Evolutionary conservation across 2,888 invertebrate species (phyloP).

Genomic region (Athetis lepigone): DNA sequence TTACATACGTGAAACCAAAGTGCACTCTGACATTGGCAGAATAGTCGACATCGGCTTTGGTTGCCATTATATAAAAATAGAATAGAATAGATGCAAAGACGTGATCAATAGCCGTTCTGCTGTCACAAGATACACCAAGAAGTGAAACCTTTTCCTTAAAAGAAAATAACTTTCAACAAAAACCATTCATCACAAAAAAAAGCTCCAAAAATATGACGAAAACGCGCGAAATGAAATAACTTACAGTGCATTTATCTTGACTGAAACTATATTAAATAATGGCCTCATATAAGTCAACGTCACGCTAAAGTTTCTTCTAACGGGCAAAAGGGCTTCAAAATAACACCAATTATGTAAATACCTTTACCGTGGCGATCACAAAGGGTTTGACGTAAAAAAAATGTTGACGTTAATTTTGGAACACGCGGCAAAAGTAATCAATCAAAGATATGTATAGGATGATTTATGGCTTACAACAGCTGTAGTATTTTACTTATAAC

Average conservation of each 20-base stretch:
- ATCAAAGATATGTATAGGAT: slow-evolving; percentile 81
- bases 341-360: slow-evolving; percentile 67
- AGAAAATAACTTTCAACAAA: slow-evolving; percentile 7
- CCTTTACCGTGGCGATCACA: slow-evolving; percentile 58
- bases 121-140: no score
- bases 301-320: slow-evolving; percentile 56
- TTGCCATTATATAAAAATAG: no score
- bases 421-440: slow-evolving; percentile 76
- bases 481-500: slow-evolving; percentile 76
- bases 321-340: slow-evolving; percentile 59
- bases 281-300: slow-evolving; percentile 52
- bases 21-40: no score
- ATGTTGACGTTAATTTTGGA: slow-evolving; percentile 75
- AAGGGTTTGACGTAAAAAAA: slow-evolving; percentile 51
- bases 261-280: slow-evolving; percentile 56
- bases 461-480: slow-evolving; percentile 82
- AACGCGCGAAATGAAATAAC: slow-evolving; percentile 24
- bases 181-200: slow-evolving; percentile 18
- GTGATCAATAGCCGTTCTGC: no score
- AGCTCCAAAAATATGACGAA: slow-evolving; percentile 18
- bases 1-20: no score
- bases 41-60: no score
- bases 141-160: no score
- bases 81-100: no score
- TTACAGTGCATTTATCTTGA: slow-evolving; percentile 48